Percentiles rank a stretch among this genome's conserved stretches.
Conservation (phyloP, 2,888 invertebrate genomes). For the Theretra japonica region DNA sequence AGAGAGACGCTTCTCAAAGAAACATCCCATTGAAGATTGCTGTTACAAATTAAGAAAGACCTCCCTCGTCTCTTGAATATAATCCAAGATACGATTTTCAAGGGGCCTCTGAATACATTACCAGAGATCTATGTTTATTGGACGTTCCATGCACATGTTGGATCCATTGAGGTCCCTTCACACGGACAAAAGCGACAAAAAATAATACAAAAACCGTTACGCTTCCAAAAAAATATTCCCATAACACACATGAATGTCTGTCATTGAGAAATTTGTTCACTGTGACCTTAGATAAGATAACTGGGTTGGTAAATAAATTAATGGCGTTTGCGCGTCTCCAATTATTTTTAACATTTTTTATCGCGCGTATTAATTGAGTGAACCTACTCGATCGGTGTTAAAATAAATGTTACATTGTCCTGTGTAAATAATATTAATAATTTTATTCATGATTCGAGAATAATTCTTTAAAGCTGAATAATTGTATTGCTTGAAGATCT, state of each 20-base stretch:
- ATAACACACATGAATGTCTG: slow-evolving; percentile 78
- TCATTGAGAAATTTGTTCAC: slow-evolving; percentile 72
- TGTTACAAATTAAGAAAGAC: slow-evolving; percentile 55
- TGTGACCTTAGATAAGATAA: slow-evolving; percentile 43
- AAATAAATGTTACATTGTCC: neutral
- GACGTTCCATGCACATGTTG: slow-evolving; percentile 69
- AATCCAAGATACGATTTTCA: slow-evolving; percentile 29
- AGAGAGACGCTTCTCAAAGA: slow-evolving; percentile 69
- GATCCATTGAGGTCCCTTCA: slow-evolving; percentile 81
- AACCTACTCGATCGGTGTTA: neutral
- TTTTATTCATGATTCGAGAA: neutral
- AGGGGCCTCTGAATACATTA: slow-evolving; percentile 45
- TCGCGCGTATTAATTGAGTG: neutral
- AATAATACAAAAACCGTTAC: slow-evolving; percentile 84
- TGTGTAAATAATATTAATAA: neutral
- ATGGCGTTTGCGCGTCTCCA: neutral
- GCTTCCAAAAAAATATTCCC: slow-evolving; percentile 79
- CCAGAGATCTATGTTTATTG: slow-evolving; percentile 57
- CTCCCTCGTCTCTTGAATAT: slow-evolving; percentile 51
- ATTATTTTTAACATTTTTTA: neutral
- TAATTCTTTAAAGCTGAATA: neutral
- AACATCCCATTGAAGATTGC: slow-evolving; percentile 75
- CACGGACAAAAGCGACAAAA: slow-evolving; percentile 82
- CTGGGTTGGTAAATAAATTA: slow-evolving; percentile 14
- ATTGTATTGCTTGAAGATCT: no score